Evolutionary conservation across 2,797 vertebrate species (phyloP).

Genomic region (Sorex maritimensis): DNA sequence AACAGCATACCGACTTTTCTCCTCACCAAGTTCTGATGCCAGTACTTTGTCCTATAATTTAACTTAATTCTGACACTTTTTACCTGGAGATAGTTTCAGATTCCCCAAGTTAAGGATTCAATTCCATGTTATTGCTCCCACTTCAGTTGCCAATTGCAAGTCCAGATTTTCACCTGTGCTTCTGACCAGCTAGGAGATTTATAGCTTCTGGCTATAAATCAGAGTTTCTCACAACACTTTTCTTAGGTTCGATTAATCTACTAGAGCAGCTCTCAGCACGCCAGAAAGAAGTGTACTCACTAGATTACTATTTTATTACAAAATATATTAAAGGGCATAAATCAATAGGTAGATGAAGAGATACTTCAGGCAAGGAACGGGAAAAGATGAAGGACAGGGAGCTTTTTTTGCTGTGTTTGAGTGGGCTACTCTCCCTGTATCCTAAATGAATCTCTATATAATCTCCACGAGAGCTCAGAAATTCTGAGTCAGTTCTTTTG

Average conservation of each 20-base stretch:
- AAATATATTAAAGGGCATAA: not conserved
- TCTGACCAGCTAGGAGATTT: too few species aligned
- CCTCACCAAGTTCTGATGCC: too few species aligned
- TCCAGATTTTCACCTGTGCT: too few species aligned
- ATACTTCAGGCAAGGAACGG: not conserved
- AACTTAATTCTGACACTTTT: not conserved
- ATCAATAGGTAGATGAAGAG: not conserved
- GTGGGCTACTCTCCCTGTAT: not conserved
- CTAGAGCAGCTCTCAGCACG: too few species aligned
- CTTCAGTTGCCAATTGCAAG: not conserved
- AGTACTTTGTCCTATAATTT: not conserved
- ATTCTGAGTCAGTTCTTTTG: not conserved
- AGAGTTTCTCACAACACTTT: too few species aligned
- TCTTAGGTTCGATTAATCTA: too few species aligned
- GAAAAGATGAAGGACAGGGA: not conserved
- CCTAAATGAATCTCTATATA: not conserved
- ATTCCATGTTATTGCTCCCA: not conserved
- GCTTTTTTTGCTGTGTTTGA: not conserved
- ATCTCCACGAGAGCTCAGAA: not conserved
- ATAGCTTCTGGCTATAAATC: not conserved
- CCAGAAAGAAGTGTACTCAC: not conserved
- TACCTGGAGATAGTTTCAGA: not conserved
- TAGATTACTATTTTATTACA: not conserved
- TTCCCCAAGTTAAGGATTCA: not conserved
- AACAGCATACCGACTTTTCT: too few species aligned